Evolutionary conservation across 2,113 vertebrate genomes (phyloP), one percentile per base, ranked within the genome.

Genomic region (Pygoscelis adeliae): DNA sequence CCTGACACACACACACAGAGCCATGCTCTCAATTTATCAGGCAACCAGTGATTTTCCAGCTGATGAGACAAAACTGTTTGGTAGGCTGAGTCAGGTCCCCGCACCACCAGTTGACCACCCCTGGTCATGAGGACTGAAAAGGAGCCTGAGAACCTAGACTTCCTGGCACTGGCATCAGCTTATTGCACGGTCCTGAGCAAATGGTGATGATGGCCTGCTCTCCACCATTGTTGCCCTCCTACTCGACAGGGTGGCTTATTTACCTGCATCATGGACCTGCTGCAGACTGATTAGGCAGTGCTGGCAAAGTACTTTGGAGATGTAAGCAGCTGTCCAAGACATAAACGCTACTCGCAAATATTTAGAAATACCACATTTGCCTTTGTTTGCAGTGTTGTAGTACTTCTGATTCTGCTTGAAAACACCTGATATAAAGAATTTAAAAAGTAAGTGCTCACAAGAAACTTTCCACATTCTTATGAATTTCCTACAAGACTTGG

Each of bases 341-440:
- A 93, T 87, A 94, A 95, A 95, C 2, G 13, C 47, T 77, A 42
- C 40, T 86, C 78, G 76, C 30, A 77, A 32, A 91, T 94, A 46
- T 95, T 96, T 96, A 89, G 83, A 94, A 95, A 97, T 94, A 87
- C 44, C 90, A 79, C 44, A 25, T 76, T 83, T 88, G 71, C 73
- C 73, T 93, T 77, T 87, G 56, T 87, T 85, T 77, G 56, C 67
- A 91, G n/a, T 65, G 49, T 15, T 65, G 17, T 23, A 49, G 47
- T 40, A 72, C 76, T 85, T 85, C 78, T 89, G 77, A 79, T 88
- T 72, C 81, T 90, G 58, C 70, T 69, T 89, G 38, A 89, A 92
- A 95, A 69, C 34, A 59, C 0, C 0, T 58, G 63, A 72, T 44
- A 59, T 13, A 83, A 83, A 86, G 71, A 77, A 92, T 78, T 70